These are phyloP conservation scores for Plebejus melissa DNA, from an alignment of 2,888 invertebrate genomes.

Conservation along the genomic window DNA sequence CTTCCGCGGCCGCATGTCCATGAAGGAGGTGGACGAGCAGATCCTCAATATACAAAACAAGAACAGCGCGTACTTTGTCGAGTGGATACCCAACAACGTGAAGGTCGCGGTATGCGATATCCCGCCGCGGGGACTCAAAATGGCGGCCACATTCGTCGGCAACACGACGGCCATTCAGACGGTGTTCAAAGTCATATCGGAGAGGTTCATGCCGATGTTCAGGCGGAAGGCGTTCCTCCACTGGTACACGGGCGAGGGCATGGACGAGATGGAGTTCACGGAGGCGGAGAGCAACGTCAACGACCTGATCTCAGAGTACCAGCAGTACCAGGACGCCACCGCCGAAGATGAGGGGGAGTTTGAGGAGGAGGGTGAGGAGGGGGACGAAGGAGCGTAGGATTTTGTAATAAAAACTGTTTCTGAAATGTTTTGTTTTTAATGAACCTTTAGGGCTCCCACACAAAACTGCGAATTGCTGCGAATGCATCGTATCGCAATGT, in stretches of 20 bases:
- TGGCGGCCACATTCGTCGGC: conserved; percentile 93
- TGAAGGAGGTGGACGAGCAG: conserved; percentile 94
- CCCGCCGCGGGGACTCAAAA: conserved; percentile 86
- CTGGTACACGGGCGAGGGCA: conserved; percentile 96
- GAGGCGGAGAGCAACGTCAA: conserved; percentile 94
- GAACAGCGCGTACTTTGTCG: conserved; percentile 88
- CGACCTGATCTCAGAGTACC: conserved; percentile 85
- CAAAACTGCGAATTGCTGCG: too few relatives aligned
- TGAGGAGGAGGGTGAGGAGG: conserved; percentile 74
- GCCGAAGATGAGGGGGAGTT: conserved; percentile 79
- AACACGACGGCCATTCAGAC: conserved; percentile 93
- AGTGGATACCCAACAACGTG: conserved; percentile 89
- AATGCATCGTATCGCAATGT: too few relatives aligned
- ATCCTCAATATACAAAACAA: conserved; percentile 88
- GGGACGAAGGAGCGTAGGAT: conserved; percentile 59
- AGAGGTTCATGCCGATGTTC: conserved; percentile 96
- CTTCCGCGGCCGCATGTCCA: conserved; percentile 94
- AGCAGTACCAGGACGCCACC: conserved; percentile 84
- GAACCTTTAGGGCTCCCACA: background rate
- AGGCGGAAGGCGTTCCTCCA: conserved; percentile 97
- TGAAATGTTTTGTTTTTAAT: conserved; percentile 1
- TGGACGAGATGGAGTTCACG: conserved; percentile 96
- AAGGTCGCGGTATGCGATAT: conserved; percentile 91
- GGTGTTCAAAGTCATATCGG: conserved; percentile 90
- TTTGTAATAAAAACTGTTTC: conserved; percentile 40